Percentiles rank a stretch among this genome's conserved stretches.
Evolutionary conservation across 2,113 vertebrate species (phyloP).

Genomic region (Vulpes lagopus): DNA sequence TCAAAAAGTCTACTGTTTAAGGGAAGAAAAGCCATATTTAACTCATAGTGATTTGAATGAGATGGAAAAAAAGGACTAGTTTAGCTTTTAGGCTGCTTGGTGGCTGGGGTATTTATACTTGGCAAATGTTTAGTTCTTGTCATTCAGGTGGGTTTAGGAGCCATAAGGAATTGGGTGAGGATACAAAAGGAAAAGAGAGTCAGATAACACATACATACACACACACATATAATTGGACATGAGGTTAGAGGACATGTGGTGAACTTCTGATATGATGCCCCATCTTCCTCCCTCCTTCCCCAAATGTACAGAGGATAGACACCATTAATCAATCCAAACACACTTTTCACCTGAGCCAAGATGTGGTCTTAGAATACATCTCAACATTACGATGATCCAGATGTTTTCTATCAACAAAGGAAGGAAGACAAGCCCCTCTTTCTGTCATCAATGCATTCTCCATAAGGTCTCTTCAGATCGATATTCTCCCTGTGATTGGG

Average conservation of each 20-base stretch:
- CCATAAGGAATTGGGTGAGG: not conserved
- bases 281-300: accelerated
- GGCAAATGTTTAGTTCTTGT: not conserved
- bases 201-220: not conserved
- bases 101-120: not conserved
- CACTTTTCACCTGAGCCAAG: not conserved
- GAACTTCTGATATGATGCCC: not conserved
- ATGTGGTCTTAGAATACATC: not conserved
- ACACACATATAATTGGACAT: not conserved
- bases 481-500: no score
- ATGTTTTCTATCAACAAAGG: not conserved
- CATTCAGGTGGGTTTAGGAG: not conserved
- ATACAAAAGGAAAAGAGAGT: not conserved
- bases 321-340: not conserved
- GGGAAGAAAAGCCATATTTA: not conserved
- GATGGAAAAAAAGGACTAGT: not conserved
- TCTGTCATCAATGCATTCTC: not conserved
- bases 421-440: not conserved
- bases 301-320: not conserved
- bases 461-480: not conserved
- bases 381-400: not conserved
- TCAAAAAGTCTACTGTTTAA: not conserved
- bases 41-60: not conserved
- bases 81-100: not conserved
- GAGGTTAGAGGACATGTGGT: not conserved